Base-by-base conservation (phyloP, 2,797 vertebrate species). In the Anniella stebbinsi region DNA sequence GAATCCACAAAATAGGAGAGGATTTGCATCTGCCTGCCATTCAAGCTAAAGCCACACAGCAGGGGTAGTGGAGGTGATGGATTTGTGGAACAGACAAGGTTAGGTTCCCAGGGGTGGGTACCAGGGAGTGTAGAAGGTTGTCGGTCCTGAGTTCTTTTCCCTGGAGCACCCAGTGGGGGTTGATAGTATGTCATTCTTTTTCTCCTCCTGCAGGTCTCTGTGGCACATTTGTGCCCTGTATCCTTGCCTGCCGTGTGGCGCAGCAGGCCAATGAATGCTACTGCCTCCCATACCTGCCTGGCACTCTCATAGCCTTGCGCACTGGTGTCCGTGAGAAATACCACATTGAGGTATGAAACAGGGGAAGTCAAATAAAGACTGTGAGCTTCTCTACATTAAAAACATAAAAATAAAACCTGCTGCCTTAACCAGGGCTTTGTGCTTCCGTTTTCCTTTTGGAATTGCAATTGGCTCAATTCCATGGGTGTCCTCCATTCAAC, bases 241-340 rank as follows among this genome's bases (percentile, higher is more conserved):
- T 98, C 88, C 94, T 98, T 88, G 97, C 93, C 73, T 97, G 97
- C 93, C 96, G 97, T 73, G 97, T 98, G 90, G 96, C 98, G 66
- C 96, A 98, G 91, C 97, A 97, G 86, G 96, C 96, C 0, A 97
- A 96, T 0, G 97, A 98, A 33, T 96, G 95, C 93, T 98, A 97
- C 96, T 98, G 97, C 72, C 28, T 98, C 88, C 96, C 97, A 28
- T 98, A 92, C 93, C 96, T 98, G 21, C 98, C 98, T 0, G 97
- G 97, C 0, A 96, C 97, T 72, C 91, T 97, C 94, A 96, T 98
- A 54, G 97, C 97, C 76, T 90, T 98, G 25, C 96, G 97, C 92
- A 98, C 98, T 63, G 97, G 97, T 91, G 96, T 98, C 0, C 97
- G 97, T 36, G 85, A 91, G 93, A 97, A 90, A 95, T 97, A 98